Evolutionary conservation across 2,113 vertebrate species (phyloP).

Genomic region (Maccullochella peelii): DNA sequence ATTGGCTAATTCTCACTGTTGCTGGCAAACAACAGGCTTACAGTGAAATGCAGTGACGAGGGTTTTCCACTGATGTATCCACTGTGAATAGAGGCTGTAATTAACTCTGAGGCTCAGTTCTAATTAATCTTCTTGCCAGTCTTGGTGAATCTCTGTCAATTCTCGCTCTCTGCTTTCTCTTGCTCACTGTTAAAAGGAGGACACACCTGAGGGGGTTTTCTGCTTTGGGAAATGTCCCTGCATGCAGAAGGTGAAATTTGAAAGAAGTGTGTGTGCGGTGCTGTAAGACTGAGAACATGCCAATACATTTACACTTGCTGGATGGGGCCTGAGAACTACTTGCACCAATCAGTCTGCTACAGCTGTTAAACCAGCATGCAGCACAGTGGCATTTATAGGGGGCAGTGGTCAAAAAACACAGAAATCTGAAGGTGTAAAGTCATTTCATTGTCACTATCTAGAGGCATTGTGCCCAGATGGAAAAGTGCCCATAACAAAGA

Average conservation of each 20-base stretch:
- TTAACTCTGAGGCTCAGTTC: constrained; percentile 75
- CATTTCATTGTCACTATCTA: constrained; percentile 32
- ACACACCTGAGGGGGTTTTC: constrained; percentile 30
- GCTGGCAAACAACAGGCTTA: constrained; percentile 42
- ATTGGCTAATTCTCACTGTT: constrained; percentile 58
- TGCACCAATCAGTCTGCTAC: constrained; percentile 40
- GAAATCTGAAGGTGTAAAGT: constrained; percentile 52
- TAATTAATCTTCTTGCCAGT: constrained; percentile 78
- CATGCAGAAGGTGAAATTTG: not conserved
- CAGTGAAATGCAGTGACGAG: constrained; percentile 55
- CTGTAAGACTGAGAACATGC: constrained; percentile 43
- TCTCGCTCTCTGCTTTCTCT: constrained; percentile 43
- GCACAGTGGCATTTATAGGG: constrained; percentile 36
- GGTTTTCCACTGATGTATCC: constrained; percentile 66
- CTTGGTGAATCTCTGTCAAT: constrained; percentile 62
- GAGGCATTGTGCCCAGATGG: constrained; percentile 58
- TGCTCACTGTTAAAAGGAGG: constrained; percentile 48
- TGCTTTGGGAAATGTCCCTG: constrained; percentile 14
- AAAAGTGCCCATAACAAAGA: constrained; percentile 56
- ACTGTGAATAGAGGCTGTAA: constrained; percentile 75
- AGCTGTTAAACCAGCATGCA: constrained; percentile 63
- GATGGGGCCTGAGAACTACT: constrained; percentile 46
- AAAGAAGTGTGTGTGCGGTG: not conserved
- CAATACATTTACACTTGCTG: constrained; percentile 50
- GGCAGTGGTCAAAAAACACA: constrained; percentile 1